Conservation (phyloP, 2,888 invertebrate species). For the Dasysyrphus tricinctus region DNA sequence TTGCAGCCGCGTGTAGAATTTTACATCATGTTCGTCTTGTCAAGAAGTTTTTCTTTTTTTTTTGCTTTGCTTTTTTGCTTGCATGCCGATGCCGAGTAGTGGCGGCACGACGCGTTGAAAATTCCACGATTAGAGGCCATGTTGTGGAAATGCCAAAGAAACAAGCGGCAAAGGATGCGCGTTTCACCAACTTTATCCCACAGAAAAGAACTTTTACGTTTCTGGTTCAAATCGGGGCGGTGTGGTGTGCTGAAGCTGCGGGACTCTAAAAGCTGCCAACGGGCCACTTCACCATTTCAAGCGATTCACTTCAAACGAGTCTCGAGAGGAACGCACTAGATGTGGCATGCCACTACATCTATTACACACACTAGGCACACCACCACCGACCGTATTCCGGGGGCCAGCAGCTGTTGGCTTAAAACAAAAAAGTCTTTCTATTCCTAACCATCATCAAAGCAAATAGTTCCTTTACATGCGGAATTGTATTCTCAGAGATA, state of each 20-base stretch:
- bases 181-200: constrained; percentile 33
- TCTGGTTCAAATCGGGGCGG: constrained; percentile 29
- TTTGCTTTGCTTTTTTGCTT: constrained; percentile 21
- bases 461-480: constrained; percentile 55
- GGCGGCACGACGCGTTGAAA: constrained; percentile 27
- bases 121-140: constrained; percentile 47
- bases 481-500: constrained; percentile 35
- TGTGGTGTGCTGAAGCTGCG: background rate
- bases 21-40: constrained; percentile 56
- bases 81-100: constrained; percentile 24
- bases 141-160: constrained; percentile 28
- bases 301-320: constrained; percentile 59
- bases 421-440: background rate
- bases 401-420: background rate
- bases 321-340: constrained; percentile 59
- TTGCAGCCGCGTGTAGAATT: constrained; percentile 49
- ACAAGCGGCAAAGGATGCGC: constrained; percentile 39
- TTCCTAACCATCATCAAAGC: constrained; percentile 12
- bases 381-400: background rate
- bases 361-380: constrained; percentile 1
- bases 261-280: constrained; percentile 34
- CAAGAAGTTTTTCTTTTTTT: constrained; percentile 28
- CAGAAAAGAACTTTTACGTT: constrained; percentile 21
- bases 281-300: constrained; percentile 50
- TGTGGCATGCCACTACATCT: constrained; percentile 12